These are phyloP conservation scores for Caradrina clavipalpis DNA, from an alignment of 2,888 invertebrate genomes.

Conservation along the genomic window DNA sequence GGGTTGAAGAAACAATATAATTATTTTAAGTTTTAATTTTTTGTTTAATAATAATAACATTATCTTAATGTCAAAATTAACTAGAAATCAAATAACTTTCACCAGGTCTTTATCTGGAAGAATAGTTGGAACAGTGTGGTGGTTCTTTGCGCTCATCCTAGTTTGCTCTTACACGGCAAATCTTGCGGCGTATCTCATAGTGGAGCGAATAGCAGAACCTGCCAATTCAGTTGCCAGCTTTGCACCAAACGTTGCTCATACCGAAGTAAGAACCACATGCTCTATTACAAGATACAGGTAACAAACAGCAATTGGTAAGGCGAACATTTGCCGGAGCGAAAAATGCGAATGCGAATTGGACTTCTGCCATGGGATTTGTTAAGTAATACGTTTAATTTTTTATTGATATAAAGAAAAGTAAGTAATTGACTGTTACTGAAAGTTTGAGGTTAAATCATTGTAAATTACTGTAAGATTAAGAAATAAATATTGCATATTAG, in stretches of 20 bases:
- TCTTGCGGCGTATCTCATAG: slow-evolving; percentile 98
- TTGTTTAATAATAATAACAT: no score
- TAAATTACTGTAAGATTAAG: no score
- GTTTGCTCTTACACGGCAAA: slow-evolving; percentile 99
- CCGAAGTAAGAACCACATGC: slow-evolving; percentile 93
- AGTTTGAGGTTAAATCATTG: no score
- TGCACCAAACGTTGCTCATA: slow-evolving; percentile 97
- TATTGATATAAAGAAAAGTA: no score
- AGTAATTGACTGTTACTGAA: no score
- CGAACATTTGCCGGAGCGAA: slow-evolving; percentile 71
- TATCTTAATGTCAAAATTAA: not conserved
- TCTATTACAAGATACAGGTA: slow-evolving; percentile 80
- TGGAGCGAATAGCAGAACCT: slow-evolving; percentile 98
- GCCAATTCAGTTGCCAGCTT: slow-evolving; percentile 93
- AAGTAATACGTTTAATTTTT: not conserved
- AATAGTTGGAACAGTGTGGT: slow-evolving; percentile 99
- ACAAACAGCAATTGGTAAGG: slow-evolving; percentile 70
- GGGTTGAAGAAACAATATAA: no score
- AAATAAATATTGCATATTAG: no score
- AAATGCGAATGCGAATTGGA: slow-evolving; percentile 66
- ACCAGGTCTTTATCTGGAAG: slow-evolving; percentile 96
- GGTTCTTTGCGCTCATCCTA: slow-evolving; percentile 99
- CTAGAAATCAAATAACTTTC: not conserved
- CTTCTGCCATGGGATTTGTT: slow-evolving; percentile 11
- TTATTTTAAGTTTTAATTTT: no score